Percentiles rank a stretch among this genome's conserved stretches.
Conservation (phyloP, 53 echinoderm and acorn worm species). For the Temnopleurus reevesii region DNA sequence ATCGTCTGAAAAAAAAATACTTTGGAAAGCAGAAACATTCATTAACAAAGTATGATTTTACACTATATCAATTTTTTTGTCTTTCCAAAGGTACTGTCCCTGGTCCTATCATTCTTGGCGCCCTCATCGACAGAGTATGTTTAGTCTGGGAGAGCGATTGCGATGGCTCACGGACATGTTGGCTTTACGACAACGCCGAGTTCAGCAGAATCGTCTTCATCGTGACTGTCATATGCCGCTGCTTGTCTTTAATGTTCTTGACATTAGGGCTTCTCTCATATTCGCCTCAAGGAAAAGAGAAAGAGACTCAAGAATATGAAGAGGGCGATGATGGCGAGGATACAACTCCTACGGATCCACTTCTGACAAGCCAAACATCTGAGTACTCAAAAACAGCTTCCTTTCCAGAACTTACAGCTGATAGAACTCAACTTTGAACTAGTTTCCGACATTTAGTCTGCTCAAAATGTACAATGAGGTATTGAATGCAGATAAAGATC, state of each 20-base stretch:
- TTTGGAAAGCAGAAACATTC: too few species aligned
- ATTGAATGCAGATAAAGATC: too few species aligned
- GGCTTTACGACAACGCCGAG: conserved; percentile 63
- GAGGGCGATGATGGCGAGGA: background rate
- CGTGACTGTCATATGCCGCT: background rate
- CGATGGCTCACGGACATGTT: conserved; percentile 55
- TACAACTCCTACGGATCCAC: background rate
- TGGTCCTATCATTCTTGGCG: conserved; percentile 64
- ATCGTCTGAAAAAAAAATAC: too few species aligned
- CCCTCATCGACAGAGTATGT: conserved; percentile 67
- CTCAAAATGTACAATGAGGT: too few species aligned
- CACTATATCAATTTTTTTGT: too few species aligned
- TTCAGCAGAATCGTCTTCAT: conserved; percentile 16
- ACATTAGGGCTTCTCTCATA: background rate
- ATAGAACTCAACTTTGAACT: too few species aligned
- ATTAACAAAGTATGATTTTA: too few species aligned
- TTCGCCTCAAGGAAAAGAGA: background rate
- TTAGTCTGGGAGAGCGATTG: conserved; percentile 65
- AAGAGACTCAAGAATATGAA: background rate
- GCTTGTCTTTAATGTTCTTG: background rate
- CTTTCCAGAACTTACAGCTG: too few species aligned
- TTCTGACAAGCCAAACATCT: background rate
- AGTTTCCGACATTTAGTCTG: too few species aligned
- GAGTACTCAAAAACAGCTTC: background rate
- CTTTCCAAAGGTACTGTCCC: conserved; percentile 58